Evolutionary conservation across 35 echinoderm and acorn worm genomes (phyloP), one percentile per base, ranked within the genome.

Genomic region (Stichopus chloronotus): DNA sequence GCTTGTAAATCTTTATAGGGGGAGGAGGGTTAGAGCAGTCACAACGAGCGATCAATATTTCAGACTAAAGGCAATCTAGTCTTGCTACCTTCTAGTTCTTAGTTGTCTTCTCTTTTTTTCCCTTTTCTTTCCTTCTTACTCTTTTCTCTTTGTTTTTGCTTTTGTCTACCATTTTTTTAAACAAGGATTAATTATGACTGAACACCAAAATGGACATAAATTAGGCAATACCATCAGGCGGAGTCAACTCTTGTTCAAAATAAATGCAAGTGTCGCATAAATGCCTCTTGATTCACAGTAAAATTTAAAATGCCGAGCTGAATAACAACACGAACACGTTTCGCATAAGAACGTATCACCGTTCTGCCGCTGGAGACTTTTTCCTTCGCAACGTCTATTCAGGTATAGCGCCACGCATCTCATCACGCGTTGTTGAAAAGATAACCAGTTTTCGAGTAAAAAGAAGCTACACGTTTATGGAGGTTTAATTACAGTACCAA

Each of bases 181-280:
- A 74, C 69, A 74, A 74, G 69, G 69, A 74, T 74, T 74, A 74
- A 74, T 74, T 74, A 74, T 74, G 69, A 74, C 22, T 10, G 82
- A 58, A 85, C 82, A 56, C 82, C 57, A 58, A 85, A 58, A 85
- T 85, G 82, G 82, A 85, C 82, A 58, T 85, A 85, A 85, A 85
- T 85, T 56, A 85, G 55, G 17, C 11, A 57, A 85, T 17, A 21
- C 58, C 82, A 58, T 85, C 52, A 85, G 54, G 52, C 57, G 14
- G 55, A 53, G 82, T 58, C 82, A 85, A 58, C 55, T 56, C 30
- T 43, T 43, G 30, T 56, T 85, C 82, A 85, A 85, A 85, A 85
- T 85, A 85, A 85, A 85, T 85, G 58, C 55, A 56, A 58, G 82
- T 85, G 82, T 85, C 82, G 82, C 54, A 85, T 85, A 58, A 85